phyloP scores from a whole-genome alignment of 2,888 invertebrate genomes.

The Oligia latruncula region DNA sequence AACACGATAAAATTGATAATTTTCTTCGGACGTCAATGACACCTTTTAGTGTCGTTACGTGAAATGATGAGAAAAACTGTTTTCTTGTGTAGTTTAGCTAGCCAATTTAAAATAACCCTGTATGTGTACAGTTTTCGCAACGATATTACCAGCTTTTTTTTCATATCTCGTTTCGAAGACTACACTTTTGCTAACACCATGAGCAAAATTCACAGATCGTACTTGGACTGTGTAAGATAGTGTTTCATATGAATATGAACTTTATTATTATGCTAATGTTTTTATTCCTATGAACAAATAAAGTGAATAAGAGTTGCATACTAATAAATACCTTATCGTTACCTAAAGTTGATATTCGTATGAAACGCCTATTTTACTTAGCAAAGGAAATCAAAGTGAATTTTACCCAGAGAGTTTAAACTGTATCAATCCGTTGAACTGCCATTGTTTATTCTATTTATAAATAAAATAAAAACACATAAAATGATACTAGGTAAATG shows the following conservation, averaged over 20 bases:
- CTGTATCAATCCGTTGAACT: conserved; percentile 12
- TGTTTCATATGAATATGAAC: background rate
- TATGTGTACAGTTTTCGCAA: background rate
- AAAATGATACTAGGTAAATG: conserved; percentile 85
- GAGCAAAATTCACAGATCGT: background rate
- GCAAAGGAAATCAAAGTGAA: background rate
- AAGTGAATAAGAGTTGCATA: background rate
- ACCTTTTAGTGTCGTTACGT: background rate
- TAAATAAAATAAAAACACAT: conserved; percentile 70
- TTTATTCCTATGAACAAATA: background rate
- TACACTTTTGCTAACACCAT: background rate
- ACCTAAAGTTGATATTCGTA: background rate
- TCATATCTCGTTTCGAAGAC: conserved; percentile 3
- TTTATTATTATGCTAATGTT: background rate
- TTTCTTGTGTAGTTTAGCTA: background rate
- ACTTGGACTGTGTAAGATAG: background rate
- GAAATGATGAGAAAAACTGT: background rate
- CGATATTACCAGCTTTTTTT: background rate
- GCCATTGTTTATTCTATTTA: conserved; percentile 42
- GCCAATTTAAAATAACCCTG: background rate
- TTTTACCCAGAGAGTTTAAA: background rate
- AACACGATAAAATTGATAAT: background rate
- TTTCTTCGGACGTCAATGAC: background rate
- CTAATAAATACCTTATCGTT: background rate
- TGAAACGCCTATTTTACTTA: background rate